Evolutionary conservation across 2,888 invertebrate species (phyloP).

Genomic region (Cenopis cana): DNA sequence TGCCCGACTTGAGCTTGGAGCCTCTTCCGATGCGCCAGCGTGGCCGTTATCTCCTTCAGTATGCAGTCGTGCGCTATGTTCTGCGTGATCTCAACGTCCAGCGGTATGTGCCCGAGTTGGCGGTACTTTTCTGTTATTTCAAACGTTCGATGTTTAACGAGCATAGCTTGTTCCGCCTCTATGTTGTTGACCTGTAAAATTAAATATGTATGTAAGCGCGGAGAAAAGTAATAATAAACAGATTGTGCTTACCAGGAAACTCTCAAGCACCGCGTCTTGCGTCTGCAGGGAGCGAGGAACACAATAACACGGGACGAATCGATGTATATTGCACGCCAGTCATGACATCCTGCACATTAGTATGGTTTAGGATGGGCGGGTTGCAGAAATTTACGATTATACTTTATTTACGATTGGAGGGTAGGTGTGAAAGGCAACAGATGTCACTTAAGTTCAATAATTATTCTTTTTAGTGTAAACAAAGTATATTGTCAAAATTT

Average conservation of each 20-base stretch:
- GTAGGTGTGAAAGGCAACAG: too few relatives aligned
- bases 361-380: too few relatives aligned
- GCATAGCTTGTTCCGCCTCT: conserved; percentile 90
- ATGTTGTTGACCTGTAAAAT: conserved; percentile 84
- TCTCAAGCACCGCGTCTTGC: background rate
- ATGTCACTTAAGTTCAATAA: too few relatives aligned
- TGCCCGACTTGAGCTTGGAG: conserved; percentile 92
- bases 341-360: background rate
- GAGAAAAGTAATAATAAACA: background rate
- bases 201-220: background rate
- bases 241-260: background rate
- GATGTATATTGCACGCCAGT: background rate
- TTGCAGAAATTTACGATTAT: too few relatives aligned
- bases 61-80: conserved; percentile 92
- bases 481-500: too few relatives aligned
- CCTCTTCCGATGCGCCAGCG: conserved; percentile 92
- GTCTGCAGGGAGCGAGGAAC: background rate
- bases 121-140: conserved; percentile 90
- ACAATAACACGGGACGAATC: background rate
- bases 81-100: conserved; percentile 86
- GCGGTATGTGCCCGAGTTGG: conserved; percentile 82
- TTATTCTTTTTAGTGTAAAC: too few relatives aligned
- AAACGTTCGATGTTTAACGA: conserved; percentile 90
- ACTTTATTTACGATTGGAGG: too few relatives aligned
- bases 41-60: conserved; percentile 93